Base-by-base conservation (phyloP, 2,797 vertebrate genomes). In the Danionella dracula region DNA sequence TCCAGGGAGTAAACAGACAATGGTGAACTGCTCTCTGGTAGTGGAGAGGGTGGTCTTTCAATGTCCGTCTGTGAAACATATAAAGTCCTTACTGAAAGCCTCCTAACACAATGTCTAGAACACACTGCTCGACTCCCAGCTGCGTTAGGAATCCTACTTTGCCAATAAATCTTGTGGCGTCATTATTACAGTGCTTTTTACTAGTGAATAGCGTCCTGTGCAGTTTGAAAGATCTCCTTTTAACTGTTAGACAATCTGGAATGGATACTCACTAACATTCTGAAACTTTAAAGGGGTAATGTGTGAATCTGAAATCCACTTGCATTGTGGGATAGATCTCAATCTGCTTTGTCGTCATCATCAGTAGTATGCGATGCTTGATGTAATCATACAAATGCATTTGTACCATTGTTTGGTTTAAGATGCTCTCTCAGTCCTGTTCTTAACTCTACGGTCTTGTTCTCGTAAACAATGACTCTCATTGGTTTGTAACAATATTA, bases 11-110 rank as follows among this genome's bases (percentile, higher is more conserved):
- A 76, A 62, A 74, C 69, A 44, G 72, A 72, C 70, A 86, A 75
- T 61, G 88, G 80, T n/a, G 82, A 83, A 64, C 64, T 57, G 59
- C 44, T 83, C 8, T 72, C 76, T 32, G 76, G 76, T 75, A 34
- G 74, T 44, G 80, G 74, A 32, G 79, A 59, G 17, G 67, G 67
- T 15, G 69, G 48, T 35, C 49, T 67, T 65, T 31, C 56, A 23
- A 72, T 73, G 38, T 58, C 40, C 42, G 59, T 73, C 86, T 89
- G 76, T 21, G 8, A 65, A 67, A 32, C 51, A 75, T 48, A 63
- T 56, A 16, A 29, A 55, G 54, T n/a, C 19, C 10, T 40, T 1
- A 55, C 23, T 42, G 48, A 16, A 41, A 13, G 8, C 27, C 21
- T 21, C 57, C 68, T 49, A 40, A 4, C 50, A 55, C 37, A 48